Base-by-base conservation (phyloP, 2,113 vertebrate genomes). In the Gracilinanus agilis region DNA sequence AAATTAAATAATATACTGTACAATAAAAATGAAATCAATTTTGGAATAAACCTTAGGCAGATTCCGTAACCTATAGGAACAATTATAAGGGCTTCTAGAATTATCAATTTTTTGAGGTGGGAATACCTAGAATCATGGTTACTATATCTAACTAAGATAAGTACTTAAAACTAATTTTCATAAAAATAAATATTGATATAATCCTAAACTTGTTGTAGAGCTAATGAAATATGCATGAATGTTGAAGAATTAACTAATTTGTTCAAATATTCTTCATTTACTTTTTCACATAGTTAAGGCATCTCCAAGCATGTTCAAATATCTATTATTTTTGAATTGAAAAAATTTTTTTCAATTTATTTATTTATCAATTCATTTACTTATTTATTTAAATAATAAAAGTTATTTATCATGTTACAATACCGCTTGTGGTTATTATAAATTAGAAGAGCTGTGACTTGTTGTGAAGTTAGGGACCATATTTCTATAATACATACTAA, bases 1-100 rank as follows among this genome's bases (percentile, higher is more conserved):
- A 96, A 97, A 97, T 95, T 53, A 55, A 97, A 94, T 93, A 53
- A 40, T 96, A 94, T 34, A 93, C 93, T 44, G 75, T 56, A 91
- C 10, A n/a, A 92, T 53, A 95, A 54, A 90, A 95, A 97, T 88
- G 0, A 40, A 53, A 88, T 89, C 67, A 3, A 95, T 12, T 61
- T 90, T 53, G 0, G 61, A 96, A 93, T 91, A 93, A 29, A 27
- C 23, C 19, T 93, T 29, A 54, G 40, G 91, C n/a, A 44, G 29
- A 90, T 88, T 61, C 9, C 8, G 19, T 95, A 9, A 90, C 83
- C 53, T 55, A 91, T 9, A 29, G 94, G 95, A 94, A 23, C 90
- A 94, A 95, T 94, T 44, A 92, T 9, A 91, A 55, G 88, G 83
- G 24, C 95, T 89, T 12, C 55, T 91, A 54, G 90, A 55, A 12